A percentile compares a stretch with the other conserved stretches of the same genome.
These are phyloP conservation scores for Phthorimaea operculella DNA, from an alignment of 1,140 invertebrate genomes.

Conservation along the genomic window DNA sequence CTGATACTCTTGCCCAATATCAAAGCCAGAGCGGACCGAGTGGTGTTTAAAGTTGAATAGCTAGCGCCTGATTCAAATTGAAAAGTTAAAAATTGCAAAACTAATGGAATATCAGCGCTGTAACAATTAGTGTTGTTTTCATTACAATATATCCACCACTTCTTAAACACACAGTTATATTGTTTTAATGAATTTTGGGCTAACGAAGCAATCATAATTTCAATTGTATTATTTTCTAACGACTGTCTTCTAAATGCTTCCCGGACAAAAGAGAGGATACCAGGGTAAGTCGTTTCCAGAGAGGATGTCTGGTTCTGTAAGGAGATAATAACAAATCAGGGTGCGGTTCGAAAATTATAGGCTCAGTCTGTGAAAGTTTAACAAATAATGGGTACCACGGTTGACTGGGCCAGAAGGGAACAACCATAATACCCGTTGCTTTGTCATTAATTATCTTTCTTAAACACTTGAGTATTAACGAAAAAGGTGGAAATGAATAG, in stretches of 20 bases:
- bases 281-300: background rate
- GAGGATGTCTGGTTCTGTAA: slow-evolving; percentile 1
- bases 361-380: background rate
- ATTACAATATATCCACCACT: slow-evolving; percentile 8
- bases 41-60: slow-evolving; percentile 1
- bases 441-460: slow-evolving; percentile 13
- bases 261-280: background rate
- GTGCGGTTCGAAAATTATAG: background rate
- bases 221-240: background rate
- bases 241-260: background rate
- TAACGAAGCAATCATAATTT: slow-evolving; percentile 8
- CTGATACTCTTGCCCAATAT: background rate
- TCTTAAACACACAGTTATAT: slow-evolving; percentile 2
- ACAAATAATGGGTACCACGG: slow-evolving; percentile 12
- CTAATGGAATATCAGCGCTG: background rate
- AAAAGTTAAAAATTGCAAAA: background rate
- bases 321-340: slow-evolving; percentile 7
- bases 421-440: slow-evolving; percentile 10
- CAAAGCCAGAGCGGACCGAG: background rate
- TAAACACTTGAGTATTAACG: slow-evolving; percentile 8
- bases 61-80: background rate
- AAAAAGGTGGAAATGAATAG: slow-evolving; percentile 15
- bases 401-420: slow-evolving; percentile 13
- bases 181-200: slow-evolving; percentile 5
- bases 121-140: background rate